phyloP scores from a whole-genome alignment of 2,113 vertebrate species.

The Riparia riparia region DNA sequence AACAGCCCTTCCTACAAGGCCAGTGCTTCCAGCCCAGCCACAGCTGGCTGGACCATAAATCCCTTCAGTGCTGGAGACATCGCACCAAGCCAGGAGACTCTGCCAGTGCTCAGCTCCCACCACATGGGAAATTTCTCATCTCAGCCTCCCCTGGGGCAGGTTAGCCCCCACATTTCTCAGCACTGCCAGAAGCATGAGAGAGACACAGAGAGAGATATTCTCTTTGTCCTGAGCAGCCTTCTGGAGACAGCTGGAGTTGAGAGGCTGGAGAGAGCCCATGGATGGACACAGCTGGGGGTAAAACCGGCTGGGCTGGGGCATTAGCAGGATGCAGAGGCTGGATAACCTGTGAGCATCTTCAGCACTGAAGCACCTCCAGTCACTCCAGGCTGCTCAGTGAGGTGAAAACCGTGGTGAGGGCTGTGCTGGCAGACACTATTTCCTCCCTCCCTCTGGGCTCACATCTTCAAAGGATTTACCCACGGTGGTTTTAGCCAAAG shows the following conservation, averaged over 20 bases:
- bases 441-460: background rate
- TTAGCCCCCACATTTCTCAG: background rate
- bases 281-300: background rate
- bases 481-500: background rate
- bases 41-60: background rate
- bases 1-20: background rate
- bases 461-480: background rate
- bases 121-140: background rate
- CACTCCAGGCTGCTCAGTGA: background rate
- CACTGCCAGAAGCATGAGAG: background rate
- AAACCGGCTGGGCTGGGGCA: background rate
- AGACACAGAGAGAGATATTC: background rate
- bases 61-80: background rate
- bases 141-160: background rate
- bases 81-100: background rate
- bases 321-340: background rate
- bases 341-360: background rate
- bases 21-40: background rate
- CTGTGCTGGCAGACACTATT: background rate
- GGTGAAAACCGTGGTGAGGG: background rate
- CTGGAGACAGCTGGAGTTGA: rapidly evolving
- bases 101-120: background rate
- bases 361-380: background rate
- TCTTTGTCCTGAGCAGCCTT: background rate
- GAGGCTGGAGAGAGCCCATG: background rate